Evolutionary conservation across 2,888 invertebrate genomes (phyloP).

Genomic region (Iselma pallidipennis): DNA sequence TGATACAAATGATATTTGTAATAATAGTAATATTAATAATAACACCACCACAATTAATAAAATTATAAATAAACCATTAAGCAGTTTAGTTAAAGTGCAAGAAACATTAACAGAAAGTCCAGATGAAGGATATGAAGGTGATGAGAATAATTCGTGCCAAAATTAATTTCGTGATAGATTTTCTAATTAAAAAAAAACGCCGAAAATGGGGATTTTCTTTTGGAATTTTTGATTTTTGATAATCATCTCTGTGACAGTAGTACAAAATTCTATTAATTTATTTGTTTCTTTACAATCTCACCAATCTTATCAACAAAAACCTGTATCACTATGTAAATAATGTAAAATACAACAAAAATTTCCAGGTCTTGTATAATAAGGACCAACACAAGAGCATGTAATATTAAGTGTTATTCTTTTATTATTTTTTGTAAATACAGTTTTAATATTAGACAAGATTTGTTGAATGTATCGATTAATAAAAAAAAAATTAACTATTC

Average conservation of each 20-base stretch:
- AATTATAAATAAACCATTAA: conserved; percentile 28
- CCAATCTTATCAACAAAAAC: neutral
- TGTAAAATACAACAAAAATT: neutral
- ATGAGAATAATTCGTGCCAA: conserved; percentile 45
- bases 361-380: conserved; percentile 4
- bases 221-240: neutral
- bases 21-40: conserved; percentile 28
- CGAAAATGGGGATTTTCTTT: too few relatives aligned
- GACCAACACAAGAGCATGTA: conserved; percentile 22
- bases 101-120: conserved; percentile 74
- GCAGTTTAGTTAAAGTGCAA: conserved; percentile 27
- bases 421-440: conserved; percentile 25
- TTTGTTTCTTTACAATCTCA: neutral
- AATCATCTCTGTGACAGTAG: neutral
- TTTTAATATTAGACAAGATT: conserved; percentile 14
- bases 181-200: conserved; percentile 1
- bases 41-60: too few relatives aligned
- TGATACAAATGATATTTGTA: conserved; percentile 34
- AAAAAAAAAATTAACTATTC: neutral
- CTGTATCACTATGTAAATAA: neutral
- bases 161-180: conserved; percentile 8
- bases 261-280: too few relatives aligned
- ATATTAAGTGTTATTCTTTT: conserved; percentile 17
- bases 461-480: conserved; percentile 15
- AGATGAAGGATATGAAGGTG: conserved; percentile 87